These are phyloP conservation scores for Himalopsyche anomala DNA, from an alignment of 2,888 invertebrate genomes.

Conservation along the genomic window DNA sequence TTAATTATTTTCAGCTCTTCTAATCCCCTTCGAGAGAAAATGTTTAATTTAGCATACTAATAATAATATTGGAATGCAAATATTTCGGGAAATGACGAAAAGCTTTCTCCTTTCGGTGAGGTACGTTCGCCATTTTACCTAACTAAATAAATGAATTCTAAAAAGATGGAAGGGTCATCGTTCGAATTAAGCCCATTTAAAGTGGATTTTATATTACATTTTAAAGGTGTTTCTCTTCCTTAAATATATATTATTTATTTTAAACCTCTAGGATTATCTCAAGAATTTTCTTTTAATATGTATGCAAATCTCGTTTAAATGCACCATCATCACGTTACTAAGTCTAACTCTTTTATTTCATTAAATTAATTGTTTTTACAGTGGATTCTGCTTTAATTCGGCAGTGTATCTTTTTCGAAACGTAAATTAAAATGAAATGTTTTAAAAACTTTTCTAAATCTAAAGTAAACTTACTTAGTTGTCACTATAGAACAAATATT, in stretches of 20 bases:
- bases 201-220: conserved; percentile 16
- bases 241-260: conserved; percentile 5
- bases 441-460: too few species aligned
- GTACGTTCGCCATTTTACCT: conserved; percentile 1
- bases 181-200: neutral
- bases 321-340: too few species aligned
- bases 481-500: too few species aligned
- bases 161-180: conserved; percentile 17
- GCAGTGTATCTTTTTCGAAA: too few species aligned
- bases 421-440: too few species aligned
- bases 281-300: too few species aligned
- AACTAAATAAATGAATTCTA: conserved; percentile 21
- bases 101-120: conserved; percentile 13
- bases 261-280: neutral
- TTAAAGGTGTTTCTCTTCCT: neutral
- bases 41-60: conserved; percentile 34
- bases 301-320: too few species aligned
- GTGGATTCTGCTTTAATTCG: too few species aligned
- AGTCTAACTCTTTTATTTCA: too few species aligned
- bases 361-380: too few species aligned
- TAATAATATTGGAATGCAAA: conserved; percentile 34
- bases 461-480: too few species aligned
- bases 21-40: conserved; percentile 19
- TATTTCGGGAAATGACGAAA: conserved; percentile 8
- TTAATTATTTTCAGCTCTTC: conserved; percentile 10